Conservation (phyloP, 2,113 vertebrate species). For the Oxyruncus cristatus region DNA sequence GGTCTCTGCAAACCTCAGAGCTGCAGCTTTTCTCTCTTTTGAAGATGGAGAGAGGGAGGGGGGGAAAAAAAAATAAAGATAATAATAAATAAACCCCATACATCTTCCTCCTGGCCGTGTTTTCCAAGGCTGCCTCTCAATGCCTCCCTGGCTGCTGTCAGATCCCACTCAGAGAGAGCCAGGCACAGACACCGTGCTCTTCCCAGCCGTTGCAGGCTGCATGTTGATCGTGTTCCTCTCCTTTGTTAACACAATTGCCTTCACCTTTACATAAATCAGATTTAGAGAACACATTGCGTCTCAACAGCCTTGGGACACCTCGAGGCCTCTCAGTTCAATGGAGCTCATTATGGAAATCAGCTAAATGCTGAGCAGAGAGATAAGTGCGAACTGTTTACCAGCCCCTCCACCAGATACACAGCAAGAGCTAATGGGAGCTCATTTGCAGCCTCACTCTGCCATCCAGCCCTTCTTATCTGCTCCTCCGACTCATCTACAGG, state of each 20-base stretch:
- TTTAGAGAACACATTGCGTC: constrained; percentile 58
- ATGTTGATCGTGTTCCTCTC: not conserved
- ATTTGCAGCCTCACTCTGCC: constrained; percentile 52
- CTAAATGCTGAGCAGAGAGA: constrained; percentile 73
- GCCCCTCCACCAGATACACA: constrained; percentile 44
- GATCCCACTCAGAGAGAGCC: not conserved
- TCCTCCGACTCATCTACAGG: constrained; percentile 38
- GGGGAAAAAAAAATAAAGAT: not conserved
- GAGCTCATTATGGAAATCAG: constrained; percentile 80
- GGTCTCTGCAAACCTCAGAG: not conserved
- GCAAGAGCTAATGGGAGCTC: constrained; percentile 63
- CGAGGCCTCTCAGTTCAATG: constrained; percentile 71
- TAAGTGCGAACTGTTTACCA: constrained; percentile 72
- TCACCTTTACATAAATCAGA: constrained; percentile 71
- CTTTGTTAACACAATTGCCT: constrained; percentile 57
- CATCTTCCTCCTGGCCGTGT: not conserved
- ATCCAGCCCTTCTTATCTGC: constrained; percentile 65
- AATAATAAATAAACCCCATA: not conserved
- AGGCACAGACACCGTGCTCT: not conserved
- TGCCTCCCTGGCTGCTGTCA: not conserved
- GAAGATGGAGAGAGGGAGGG: not conserved
- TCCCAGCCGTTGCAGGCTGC: not conserved
- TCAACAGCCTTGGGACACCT: constrained; percentile 68
- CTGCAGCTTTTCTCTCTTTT: not conserved
- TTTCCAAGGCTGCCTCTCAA: not conserved